Evolutionary conservation across 1,140 invertebrate genomes (phyloP), one percentile per base, ranked within the genome.

Genomic region (Penaeus vannamei): DNA sequence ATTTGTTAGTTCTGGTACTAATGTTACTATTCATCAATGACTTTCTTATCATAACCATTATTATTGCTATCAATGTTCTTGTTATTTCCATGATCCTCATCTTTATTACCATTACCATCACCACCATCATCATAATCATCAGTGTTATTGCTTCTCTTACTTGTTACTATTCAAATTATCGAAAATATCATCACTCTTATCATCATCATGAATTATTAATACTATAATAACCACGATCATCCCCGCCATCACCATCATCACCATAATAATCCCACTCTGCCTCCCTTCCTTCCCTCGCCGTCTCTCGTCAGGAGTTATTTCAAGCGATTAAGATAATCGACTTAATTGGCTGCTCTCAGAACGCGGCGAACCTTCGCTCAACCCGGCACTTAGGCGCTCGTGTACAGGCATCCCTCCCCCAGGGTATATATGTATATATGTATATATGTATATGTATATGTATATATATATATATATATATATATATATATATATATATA

Each of bases 101-200:
- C 62, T 19, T 64, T n/a, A 64, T 64, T n/a, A 64, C n/a, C 62
- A 64, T 64, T n/a, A 64, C n/a, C 62, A 64, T 64, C 62, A 64
- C n/a, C 62, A 64, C n/a, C 62, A 64, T 64, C 62, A 64, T 64
- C 62, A 64, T 64, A 17, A 64, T 64, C 62, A n/a, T 64, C 62
- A 64, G 17, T n/a, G n/a, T n/a, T n/a, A n/a, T n/a, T n/a, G n/a
- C n/a, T n/a, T n/a, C n/a, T n/a, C n/a, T n/a, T n/a, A n/a, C n/a
- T n/a, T n/a, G n/a, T n/a, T n/a, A n/a, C n/a, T n/a, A n/a, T n/a
- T n/a, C 64, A 69, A 23, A 72, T 32, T 32, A 72, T 72, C 66
- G 1, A 12, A 17, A 19, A 14, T 20, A 72, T 32, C 29, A n/a
- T 69, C 66, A 72, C 22, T 14, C 20, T 22, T 14, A 20, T 14